These are phyloP conservation scores for Pavo muticus DNA, from an alignment of 2,113 vertebrate species.

Conservation along the genomic window DNA sequence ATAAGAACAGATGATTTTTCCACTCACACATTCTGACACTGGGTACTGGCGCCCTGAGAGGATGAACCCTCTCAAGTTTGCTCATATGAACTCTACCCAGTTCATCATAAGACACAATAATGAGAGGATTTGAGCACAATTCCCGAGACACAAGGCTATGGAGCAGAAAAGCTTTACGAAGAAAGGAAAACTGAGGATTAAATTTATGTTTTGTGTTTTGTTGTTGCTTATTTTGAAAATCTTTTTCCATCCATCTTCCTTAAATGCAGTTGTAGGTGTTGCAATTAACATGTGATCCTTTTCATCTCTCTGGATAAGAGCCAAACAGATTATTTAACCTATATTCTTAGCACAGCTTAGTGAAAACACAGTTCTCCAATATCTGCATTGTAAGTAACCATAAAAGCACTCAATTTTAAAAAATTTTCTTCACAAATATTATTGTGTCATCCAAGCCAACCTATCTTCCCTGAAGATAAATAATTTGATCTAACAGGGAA, in stretches of 20 bases:
- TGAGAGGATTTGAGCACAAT: background rate
- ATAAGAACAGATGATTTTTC: background rate
- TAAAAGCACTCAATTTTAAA: constrained; percentile 37
- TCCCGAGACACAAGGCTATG: background rate
- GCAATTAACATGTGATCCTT: background rate
- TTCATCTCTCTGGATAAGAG: background rate
- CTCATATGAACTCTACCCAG: background rate
- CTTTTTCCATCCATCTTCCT: background rate
- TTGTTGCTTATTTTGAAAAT: fast-evolving
- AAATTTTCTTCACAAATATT: constrained; percentile 40
- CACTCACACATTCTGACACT: background rate
- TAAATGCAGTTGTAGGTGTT: background rate
- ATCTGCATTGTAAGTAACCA: constrained; percentile 28
- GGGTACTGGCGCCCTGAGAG: background rate
- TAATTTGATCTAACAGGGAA: constrained; percentile 31
- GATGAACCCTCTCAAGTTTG: background rate
- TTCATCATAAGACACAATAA: background rate
- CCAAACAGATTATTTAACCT: background rate
- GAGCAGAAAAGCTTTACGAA: background rate
- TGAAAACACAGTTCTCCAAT: background rate
- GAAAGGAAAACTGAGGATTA: background rate
- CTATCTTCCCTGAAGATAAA: constrained; percentile 40
- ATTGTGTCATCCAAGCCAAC: constrained; percentile 15
- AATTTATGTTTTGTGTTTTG: background rate
- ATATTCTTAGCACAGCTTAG: constrained; percentile 12